A percentile compares a stretch with the other conserved stretches of the same genome.
Evolutionary conservation across 2,888 invertebrate species (phyloP).

Genomic region (Macrosoma leucophasiata): DNA sequence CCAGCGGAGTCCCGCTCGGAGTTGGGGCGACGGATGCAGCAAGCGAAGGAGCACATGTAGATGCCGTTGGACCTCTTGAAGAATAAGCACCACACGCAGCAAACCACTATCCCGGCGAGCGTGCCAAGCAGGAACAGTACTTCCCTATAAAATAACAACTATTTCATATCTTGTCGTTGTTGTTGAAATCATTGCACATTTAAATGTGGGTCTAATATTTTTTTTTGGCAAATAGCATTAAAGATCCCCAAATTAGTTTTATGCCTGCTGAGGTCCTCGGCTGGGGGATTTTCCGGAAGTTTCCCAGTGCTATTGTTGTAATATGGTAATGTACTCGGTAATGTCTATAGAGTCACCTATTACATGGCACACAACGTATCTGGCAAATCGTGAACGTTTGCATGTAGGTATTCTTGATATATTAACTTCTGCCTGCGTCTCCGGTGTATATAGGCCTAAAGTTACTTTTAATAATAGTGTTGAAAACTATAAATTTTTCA

Average conservation of each 20-base stretch:
- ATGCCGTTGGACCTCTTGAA: conserved; percentile 44
- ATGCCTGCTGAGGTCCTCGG: too few relatives aligned
- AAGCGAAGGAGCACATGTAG: conserved; percentile 51
- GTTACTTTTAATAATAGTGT: not conserved
- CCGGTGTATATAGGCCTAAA: not conserved
- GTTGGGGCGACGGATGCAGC: conserved; percentile 59
- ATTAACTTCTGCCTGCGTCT: too few relatives aligned
- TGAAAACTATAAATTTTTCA: not conserved
- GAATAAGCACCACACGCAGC: conserved; percentile 79
- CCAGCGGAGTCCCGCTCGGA: conserved; percentile 88
- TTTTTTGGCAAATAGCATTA: not conserved
- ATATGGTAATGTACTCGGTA: too few relatives aligned
- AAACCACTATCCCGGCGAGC: conserved; percentile 79
- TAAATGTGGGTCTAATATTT: not conserved
- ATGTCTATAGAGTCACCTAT: too few relatives aligned
- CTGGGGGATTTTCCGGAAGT: too few relatives aligned
- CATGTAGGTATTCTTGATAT: too few relatives aligned
- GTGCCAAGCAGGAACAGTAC: conserved; percentile 81
- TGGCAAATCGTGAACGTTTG: too few relatives aligned
- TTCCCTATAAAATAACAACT: conserved; percentile 56
- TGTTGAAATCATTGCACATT: not conserved
- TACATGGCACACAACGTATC: too few relatives aligned
- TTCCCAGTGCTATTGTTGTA: too few relatives aligned
- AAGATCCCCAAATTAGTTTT: not conserved
- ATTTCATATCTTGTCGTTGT: not conserved